Conservation (phyloP, 1,140 invertebrate species). For the Pseudomyrmex concolor region DNA sequence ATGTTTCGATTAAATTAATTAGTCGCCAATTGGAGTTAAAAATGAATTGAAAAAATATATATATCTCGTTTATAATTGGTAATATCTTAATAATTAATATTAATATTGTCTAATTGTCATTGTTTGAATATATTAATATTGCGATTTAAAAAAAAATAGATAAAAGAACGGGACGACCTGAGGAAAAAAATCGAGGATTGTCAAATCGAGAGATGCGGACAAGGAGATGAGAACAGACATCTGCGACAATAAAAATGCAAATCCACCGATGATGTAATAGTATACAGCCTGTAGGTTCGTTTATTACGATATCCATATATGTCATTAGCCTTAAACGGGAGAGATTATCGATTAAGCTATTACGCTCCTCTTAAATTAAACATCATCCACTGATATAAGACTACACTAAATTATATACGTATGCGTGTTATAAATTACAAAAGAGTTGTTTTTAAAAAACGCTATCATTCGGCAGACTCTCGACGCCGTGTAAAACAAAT, state of each 20-base stretch:
- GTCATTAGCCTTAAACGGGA: constrained; percentile 77
- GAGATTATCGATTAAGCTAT: constrained; percentile 68
- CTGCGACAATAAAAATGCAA: background rate
- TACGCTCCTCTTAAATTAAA: constrained; percentile 40
- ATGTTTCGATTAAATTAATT: too few species aligned
- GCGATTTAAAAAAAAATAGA: too few species aligned
- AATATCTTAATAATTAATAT: too few species aligned
- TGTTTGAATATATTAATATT: too few species aligned
- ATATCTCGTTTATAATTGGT: too few species aligned
- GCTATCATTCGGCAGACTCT: constrained; percentile 15
- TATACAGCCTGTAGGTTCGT: constrained; percentile 73
- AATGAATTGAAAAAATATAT: too few species aligned
- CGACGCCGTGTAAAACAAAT: constrained; percentile 29
- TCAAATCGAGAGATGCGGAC: too few species aligned
- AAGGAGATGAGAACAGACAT: too few species aligned
- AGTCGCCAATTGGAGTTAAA: too few species aligned
- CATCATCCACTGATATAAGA: constrained; percentile 61
- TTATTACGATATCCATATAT: constrained; percentile 77
- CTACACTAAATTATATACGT: constrained; percentile 73
- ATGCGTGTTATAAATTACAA: constrained; percentile 66
- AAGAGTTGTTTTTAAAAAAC: constrained; percentile 70
- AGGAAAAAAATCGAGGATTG: too few species aligned
- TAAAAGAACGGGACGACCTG: too few species aligned
- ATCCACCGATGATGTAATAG: constrained; percentile 26
- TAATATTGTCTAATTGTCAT: too few species aligned